A percentile compares a stretch with the other conserved stretches of the same genome.
Evolutionary conservation across 2,113 vertebrate genomes (phyloP).

Genomic region (Bubo scandiacus): DNA sequence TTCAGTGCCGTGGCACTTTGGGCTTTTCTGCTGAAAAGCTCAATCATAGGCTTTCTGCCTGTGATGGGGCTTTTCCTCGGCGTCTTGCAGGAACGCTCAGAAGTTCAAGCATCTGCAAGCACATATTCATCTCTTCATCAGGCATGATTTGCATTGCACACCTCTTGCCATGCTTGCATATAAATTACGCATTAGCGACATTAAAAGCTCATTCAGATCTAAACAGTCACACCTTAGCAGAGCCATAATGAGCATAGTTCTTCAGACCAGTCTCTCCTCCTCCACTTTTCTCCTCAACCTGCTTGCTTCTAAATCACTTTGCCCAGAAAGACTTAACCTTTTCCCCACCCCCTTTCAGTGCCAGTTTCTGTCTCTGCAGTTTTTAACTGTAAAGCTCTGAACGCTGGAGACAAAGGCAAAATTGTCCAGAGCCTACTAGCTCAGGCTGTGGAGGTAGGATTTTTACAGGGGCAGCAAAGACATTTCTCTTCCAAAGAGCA

Average conservation of each 20-base stretch:
- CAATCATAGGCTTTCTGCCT: not conserved
- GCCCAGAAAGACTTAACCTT: not conserved
- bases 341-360: not conserved
- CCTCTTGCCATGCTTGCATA: not conserved
- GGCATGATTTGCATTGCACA: not conserved
- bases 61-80: not conserved
- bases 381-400: not conserved
- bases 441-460: not conserved
- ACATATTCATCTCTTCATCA: not conserved
- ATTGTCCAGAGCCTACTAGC: not conserved
- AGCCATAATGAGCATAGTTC: not conserved
- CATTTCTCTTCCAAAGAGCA: not conserved
- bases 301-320: not conserved
- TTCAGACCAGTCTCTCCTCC: not conserved
- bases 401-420: not conserved
- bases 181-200: not conserved
- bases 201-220: not conserved
- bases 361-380: not conserved
- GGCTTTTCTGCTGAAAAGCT: not conserved
- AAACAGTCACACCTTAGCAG: not conserved
- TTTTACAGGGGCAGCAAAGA: not conserved
- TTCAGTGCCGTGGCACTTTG: fast-evolving
- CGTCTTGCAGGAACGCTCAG: not conserved
- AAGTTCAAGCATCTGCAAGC: not conserved
- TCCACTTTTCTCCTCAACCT: not conserved